phyloP scores from a whole-genome alignment of 2,888 invertebrate genomes.

The Eilema griseolum region DNA sequence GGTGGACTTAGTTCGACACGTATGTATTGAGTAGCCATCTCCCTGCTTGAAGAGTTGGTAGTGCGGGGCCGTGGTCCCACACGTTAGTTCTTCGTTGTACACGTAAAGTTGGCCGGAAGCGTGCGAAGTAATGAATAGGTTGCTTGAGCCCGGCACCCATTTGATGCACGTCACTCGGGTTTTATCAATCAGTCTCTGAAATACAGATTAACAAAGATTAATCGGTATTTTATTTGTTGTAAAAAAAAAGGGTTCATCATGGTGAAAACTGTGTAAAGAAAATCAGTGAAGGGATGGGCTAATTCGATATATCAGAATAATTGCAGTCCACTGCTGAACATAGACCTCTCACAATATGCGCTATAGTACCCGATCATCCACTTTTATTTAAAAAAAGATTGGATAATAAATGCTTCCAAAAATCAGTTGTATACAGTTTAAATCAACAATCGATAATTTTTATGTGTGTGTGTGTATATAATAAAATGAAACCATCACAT shows the following conservation, averaged over 20 bases:
- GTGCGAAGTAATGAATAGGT: conserved; percentile 97
- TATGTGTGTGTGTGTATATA: not conserved
- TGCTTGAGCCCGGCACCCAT: conserved; percentile 98
- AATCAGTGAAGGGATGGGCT: too few species aligned
- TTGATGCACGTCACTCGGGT: conserved; percentile 98
- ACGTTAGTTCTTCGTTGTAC: conserved; percentile 98
- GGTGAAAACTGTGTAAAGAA: too few species aligned
- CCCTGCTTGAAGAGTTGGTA: conserved; percentile 98
- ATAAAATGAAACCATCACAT: not conserved
- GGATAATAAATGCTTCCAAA: too few species aligned
- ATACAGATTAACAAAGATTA: not conserved
- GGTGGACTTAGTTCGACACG: conserved; percentile 98
- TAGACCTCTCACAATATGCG: too few species aligned
- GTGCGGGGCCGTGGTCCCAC: conserved; percentile 95
- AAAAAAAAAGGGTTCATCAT: too few species aligned
- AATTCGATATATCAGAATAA: too few species aligned
- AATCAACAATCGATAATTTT: not conserved
- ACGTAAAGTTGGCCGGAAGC: conserved; percentile 98
- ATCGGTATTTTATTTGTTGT: too few species aligned
- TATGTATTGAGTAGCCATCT: conserved; percentile 97
- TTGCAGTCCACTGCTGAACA: too few species aligned
- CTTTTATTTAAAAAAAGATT: too few species aligned
- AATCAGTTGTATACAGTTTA: not conserved
- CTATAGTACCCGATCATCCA: too few species aligned
- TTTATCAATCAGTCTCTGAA: conserved; percentile 96